Conservation (phyloP, 1,140 invertebrate genomes). For the Oedothorax gibbosus region DNA sequence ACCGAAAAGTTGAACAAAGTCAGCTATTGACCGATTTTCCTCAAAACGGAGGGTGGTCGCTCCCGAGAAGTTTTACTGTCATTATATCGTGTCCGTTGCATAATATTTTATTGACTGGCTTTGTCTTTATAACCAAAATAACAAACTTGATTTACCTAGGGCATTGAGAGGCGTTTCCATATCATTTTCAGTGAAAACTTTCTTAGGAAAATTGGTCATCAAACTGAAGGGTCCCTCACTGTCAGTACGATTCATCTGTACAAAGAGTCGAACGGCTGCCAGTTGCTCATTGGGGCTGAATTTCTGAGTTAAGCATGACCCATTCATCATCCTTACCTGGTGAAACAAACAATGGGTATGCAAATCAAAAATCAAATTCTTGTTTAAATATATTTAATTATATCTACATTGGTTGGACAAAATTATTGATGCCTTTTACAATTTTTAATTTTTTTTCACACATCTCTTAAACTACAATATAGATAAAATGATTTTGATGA, state of each 20-base stretch:
- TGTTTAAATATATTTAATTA: too few relatives aligned
- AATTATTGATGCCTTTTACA: too few relatives aligned
- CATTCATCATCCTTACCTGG: constrained; percentile 76
- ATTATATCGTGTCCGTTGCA: too few relatives aligned
- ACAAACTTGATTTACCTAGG: constrained; percentile 74
- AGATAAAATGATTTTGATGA: too few relatives aligned
- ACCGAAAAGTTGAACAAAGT: too few relatives aligned
- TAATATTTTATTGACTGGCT: too few relatives aligned
- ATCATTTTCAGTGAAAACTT: constrained; percentile 86
- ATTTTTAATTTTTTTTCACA: too few relatives aligned
- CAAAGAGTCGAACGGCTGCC: constrained; percentile 85
- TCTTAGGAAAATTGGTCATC: constrained; percentile 85
- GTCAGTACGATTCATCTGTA: constrained; percentile 83
- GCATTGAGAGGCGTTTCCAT: constrained; percentile 85
- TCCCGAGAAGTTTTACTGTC: too few relatives aligned
- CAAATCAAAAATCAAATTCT: not conserved
- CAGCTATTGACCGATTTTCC: too few relatives aligned
- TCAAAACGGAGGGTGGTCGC: too few relatives aligned
- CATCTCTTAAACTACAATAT: too few relatives aligned
- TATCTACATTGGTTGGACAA: too few relatives aligned
- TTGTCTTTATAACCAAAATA: not conserved
- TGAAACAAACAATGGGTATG: not conserved
- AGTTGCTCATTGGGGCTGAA: constrained; percentile 89
- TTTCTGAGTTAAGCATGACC: constrained; percentile 78
- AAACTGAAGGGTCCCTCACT: constrained; percentile 76